Evolutionary conservation across 2,113 vertebrate species (phyloP).

Genomic region (Gambusia holbrooki): DNA sequence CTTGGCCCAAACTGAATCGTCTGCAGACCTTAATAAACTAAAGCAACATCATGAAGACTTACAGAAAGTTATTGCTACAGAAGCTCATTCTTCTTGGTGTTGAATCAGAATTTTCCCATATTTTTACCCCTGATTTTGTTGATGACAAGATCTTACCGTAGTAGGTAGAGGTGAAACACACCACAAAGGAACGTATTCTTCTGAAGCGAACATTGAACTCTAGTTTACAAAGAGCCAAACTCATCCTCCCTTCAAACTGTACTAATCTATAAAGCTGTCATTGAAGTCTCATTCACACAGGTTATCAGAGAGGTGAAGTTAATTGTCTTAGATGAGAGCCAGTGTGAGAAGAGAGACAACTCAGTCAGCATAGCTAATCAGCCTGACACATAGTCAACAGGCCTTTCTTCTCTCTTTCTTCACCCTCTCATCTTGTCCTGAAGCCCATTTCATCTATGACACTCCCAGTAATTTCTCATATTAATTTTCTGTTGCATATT

Average conservation of each 20-base stretch:
- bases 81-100: not conserved
- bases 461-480: conserved; percentile 56
- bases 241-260: conserved; percentile 20
- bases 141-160: not conserved
- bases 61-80: not conserved
- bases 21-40: not conserved
- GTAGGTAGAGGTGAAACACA: not conserved
- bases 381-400: conserved; percentile 42
- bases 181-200: conserved; percentile 1
- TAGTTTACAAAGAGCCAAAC: not conserved
- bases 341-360: conserved; percentile 51
- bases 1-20: not conserved
- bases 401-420: conserved; percentile 40
- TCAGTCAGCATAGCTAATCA: conserved; percentile 49
- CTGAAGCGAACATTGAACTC: not conserved
- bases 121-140: not conserved
- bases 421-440: conserved; percentile 47
- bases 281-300: conserved; percentile 29
- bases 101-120: not conserved
- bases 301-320: conserved; percentile 24
- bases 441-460: conserved; percentile 30
- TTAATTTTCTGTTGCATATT: conserved; percentile 62
- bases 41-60: not conserved
- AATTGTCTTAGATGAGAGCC: conserved; percentile 43
- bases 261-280: conserved; percentile 38